Evolutionary conservation across 2,113 vertebrate genomes (phyloP), one percentile per base, ranked within the genome.

Genomic region (Seriola dumerili): DNA sequence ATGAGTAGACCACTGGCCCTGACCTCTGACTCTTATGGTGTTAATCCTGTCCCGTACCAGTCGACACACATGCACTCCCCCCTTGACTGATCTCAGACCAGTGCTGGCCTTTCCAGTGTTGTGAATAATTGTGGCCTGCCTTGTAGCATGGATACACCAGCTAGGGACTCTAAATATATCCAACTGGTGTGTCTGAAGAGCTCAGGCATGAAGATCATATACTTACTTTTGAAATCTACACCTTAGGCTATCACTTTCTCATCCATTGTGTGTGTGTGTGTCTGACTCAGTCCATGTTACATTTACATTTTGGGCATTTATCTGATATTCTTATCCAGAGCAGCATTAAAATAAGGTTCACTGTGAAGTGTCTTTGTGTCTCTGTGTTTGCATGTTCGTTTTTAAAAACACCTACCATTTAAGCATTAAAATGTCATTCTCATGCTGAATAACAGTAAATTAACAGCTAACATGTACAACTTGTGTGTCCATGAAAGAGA

Each of bases 161-260:
- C 88, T 64, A 75, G 76, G 72, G 81, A 81, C 71, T 90, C 93
- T 94, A 95, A 94, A 95, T 93, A 94, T 94, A 94, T 91, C 92
- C 80, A 75, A 78, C 81, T 84, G 82, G 84, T 88, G 91, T 89
- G 85, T 92, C 86, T 92, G 81, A 89, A 88, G 85, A 77, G 71
- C 66, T 83, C 77, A 67, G 89, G 86, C 84, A 88, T 82, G 88
- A 74, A 89, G 88, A 89, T 90, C 79, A 84, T 89, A 83, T 90
- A 86, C 90, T 90, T 89, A 85, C 38, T 79, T 59, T 83, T 58
- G 68, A 90, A 92, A 90, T 86, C 63, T 66, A 91, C 80, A 90
- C 84, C 91, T 84, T 62, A 78, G 67, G 77, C 64, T 79, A 66
- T 70, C 40, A 78, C 42, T 85, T 82, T 68, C 62, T 63, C 9